These are phyloP conservation scores for Drosophila ustulata DNA, from an alignment of 2,888 invertebrate genomes.

Conservation along the genomic window DNA sequence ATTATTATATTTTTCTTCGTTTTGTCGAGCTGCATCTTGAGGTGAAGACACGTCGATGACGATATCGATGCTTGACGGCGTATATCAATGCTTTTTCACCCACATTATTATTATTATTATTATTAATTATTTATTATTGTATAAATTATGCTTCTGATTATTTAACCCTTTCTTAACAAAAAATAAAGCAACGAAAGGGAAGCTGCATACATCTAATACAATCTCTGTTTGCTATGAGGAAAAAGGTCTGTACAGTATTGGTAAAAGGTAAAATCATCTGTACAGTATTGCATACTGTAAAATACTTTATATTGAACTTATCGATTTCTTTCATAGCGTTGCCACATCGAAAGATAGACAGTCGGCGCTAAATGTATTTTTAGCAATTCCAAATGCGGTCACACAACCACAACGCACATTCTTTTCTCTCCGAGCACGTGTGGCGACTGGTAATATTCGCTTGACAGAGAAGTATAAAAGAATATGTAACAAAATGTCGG, in stretches of 20 bases:
- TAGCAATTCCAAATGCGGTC: not conserved
- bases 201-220: no score
- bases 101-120: no score
- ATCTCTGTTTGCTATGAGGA: no score
- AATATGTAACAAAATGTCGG: conserved; percentile 76
- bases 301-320: not conserved
- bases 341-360: not conserved
- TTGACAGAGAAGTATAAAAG: conserved; percentile 14
- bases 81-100: no score
- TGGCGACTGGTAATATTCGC: conserved; percentile 45
- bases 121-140: no score
- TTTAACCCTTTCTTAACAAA: no score
- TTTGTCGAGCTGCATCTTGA: conserved; percentile 54
- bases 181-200: no score
- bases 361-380: not conserved
- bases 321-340: not conserved
- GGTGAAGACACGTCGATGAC: not conserved
- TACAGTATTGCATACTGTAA: not conserved
- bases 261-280: no score
- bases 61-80: no score
- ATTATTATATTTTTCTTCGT: conserved; percentile 39
- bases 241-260: not conserved
- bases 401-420: conserved; percentile 7
- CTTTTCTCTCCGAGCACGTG: conserved; percentile 56
- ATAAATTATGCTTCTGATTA: no score